Evolutionary conservation across 2,888 invertebrate species (phyloP).

Genomic region (Acrobasis consociella): DNA sequence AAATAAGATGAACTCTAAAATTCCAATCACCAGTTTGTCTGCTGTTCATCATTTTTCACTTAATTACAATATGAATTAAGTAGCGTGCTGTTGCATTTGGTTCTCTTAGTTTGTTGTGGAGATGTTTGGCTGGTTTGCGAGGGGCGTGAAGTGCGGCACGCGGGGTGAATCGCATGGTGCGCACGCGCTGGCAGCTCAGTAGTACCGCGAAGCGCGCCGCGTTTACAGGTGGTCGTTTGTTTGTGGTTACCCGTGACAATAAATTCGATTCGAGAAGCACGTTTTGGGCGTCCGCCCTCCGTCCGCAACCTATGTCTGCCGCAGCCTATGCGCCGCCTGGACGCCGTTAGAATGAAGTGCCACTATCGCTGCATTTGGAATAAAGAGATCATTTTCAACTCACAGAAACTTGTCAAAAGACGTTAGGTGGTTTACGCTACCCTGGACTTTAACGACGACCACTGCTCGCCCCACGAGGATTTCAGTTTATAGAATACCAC

Average conservation of each 20-base stretch:
- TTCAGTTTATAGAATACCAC: constrained; percentile 65
- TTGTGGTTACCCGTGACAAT: constrained; percentile 70
- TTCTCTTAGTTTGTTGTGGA: background rate
- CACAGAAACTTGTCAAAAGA: constrained; percentile 96
- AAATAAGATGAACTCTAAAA: background rate
- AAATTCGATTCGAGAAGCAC: constrained; percentile 69
- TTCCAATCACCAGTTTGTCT: background rate
- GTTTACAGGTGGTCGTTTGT: constrained; percentile 59
- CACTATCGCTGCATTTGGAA: constrained; percentile 96
- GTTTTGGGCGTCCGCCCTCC: constrained; percentile 75
- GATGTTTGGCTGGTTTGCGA: constrained; percentile 21
- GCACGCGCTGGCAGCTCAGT: constrained; percentile 58
- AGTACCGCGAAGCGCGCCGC: constrained; percentile 61
- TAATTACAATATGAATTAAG: background rate
- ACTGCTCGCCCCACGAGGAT: constrained; percentile 68
- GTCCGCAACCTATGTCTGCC: constrained; percentile 76
- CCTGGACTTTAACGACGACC: constrained; percentile 69
- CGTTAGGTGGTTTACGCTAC: constrained; percentile 84
- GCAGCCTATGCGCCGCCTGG: constrained; percentile 70
- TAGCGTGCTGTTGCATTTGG: background rate
- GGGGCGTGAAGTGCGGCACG: constrained; percentile 38
- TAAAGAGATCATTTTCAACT: constrained; percentile 95
- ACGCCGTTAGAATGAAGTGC: constrained; percentile 85
- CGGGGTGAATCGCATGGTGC: constrained; percentile 40
- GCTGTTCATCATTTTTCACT: background rate